Conservation (phyloP, 2,797 vertebrate genomes). For the Pelodytes ibericus region DNA sequence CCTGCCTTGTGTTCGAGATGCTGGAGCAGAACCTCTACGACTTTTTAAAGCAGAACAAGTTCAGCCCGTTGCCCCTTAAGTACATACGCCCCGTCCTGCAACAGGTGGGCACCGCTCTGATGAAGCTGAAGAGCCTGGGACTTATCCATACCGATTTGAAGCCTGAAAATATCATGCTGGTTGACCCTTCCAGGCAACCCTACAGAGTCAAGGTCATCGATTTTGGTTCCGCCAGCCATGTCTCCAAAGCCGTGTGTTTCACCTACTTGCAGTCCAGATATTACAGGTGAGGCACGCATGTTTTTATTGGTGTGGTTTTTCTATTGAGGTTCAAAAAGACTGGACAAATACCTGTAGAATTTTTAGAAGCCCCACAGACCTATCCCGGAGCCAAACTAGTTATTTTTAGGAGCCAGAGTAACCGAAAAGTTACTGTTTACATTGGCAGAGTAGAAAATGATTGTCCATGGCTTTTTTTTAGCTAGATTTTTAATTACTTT, state of each 20-base stretch:
- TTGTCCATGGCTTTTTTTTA: no score
- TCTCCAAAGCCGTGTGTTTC: constrained; percentile 98
- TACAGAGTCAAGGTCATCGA: constrained; percentile 98
- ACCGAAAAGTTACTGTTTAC: no score
- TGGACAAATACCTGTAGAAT: no score
- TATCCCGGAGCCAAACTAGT: no score
- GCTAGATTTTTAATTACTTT: no score
- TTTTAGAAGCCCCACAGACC: no score
- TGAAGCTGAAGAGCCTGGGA: constrained; percentile 97
- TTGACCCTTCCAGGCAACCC: constrained; percentile 94
- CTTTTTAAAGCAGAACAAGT: constrained; percentile 99
- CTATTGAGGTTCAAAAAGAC: no score
- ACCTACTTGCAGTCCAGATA: constrained; percentile 98
- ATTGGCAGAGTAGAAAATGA: no score
- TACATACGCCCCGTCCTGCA: constrained; percentile 96
- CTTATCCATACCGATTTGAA: constrained; percentile 98
- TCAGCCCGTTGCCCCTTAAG: constrained; percentile 95
- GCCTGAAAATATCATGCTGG: constrained; percentile 99
- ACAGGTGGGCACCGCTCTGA: constrained; percentile 95
- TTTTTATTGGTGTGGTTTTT: no score
- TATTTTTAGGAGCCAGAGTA: no score
- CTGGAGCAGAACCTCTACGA: constrained; percentile 99
- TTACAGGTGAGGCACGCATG: constrained; percentile 88
- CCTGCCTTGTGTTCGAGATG: constrained; percentile 99
- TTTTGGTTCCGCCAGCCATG: constrained; percentile 97